Percentiles rank a stretch among this genome's conserved stretches.
Conservation (phyloP, 2,888 invertebrate species). For the Noctua janthe region DNA sequence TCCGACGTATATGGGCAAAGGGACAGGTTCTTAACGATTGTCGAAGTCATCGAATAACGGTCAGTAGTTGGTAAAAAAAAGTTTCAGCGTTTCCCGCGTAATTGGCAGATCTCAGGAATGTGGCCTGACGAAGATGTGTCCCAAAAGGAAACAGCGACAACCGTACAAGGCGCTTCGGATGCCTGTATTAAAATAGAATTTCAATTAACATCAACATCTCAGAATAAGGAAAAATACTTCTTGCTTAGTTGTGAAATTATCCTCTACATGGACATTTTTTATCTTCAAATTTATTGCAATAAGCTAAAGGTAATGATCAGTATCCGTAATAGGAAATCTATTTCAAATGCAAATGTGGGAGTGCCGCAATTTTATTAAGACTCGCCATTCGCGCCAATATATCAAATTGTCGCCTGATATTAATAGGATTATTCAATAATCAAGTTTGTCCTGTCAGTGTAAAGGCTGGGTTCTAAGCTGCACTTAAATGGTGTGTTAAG, state of each 20-base stretch:
- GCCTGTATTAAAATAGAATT: slow-evolving; percentile 84
- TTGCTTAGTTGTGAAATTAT: slow-evolving; percentile 52
- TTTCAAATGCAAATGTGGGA: slow-evolving; percentile 47
- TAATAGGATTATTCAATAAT: slow-evolving; percentile 71
- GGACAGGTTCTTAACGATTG: slow-evolving; percentile 85
- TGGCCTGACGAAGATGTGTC: slow-evolving; percentile 82
- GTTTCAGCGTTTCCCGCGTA: slow-evolving; percentile 83
- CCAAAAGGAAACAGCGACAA: slow-evolving; percentile 82
- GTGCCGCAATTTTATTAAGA: slow-evolving; percentile 56
- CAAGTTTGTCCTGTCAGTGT: slow-evolving; percentile 67
- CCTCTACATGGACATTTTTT: slow-evolving; percentile 40
- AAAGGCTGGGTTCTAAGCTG: slow-evolving; percentile 61
- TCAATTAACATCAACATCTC: slow-evolving; percentile 71
- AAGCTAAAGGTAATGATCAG: slow-evolving; percentile 49
- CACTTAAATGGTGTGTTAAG: slow-evolving; percentile 73
- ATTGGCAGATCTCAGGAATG: slow-evolving; percentile 88
- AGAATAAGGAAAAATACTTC: slow-evolving; percentile 67
- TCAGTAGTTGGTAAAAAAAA: slow-evolving; percentile 76
- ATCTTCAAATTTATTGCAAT: slow-evolving; percentile 46
- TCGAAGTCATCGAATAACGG: slow-evolving; percentile 87
- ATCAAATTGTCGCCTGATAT: slow-evolving; percentile 66
- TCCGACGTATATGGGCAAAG: slow-evolving; percentile 76
- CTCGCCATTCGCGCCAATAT: slow-evolving; percentile 29
- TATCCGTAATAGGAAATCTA: slow-evolving; percentile 59
- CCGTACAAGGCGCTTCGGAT: slow-evolving; percentile 80